Conservation (phyloP, 2,113 vertebrate genomes). For the Corythornis madagascariensis region DNA sequence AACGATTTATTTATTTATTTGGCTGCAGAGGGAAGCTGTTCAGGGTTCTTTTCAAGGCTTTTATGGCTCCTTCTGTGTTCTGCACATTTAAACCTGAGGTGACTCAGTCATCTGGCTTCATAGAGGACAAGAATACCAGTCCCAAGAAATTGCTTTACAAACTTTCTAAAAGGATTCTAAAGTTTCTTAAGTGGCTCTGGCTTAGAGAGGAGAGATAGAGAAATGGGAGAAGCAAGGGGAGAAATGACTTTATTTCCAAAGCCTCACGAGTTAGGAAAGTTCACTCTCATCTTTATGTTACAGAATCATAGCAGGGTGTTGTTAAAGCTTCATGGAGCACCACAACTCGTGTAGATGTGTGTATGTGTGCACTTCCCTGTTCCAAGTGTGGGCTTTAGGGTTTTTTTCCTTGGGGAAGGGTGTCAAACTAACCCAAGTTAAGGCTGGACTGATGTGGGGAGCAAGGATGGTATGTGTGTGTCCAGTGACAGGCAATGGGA, state of each 20-base stretch:
- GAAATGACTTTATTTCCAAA: background rate
- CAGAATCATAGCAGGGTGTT: too few species aligned
- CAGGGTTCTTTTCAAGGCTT: conserved; percentile 5
- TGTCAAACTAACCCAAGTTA: background rate
- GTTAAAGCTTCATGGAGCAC: background rate
- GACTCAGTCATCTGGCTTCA: conserved; percentile 13
- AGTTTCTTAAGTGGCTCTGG: conserved; percentile 18
- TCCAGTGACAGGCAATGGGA: background rate
- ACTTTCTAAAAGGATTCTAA: conserved; percentile 13
- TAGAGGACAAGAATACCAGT: background rate
- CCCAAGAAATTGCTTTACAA: conserved; percentile 4
- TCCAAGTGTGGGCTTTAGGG: background rate
- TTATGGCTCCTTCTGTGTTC: conserved; percentile 8
- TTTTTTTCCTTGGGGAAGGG: background rate
- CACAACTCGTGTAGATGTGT: fast-evolving
- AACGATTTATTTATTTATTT: too few species aligned
- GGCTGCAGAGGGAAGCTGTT: background rate
- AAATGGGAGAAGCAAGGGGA: background rate
- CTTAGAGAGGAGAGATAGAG: background rate
- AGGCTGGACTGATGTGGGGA: background rate
- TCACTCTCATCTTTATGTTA: background rate
- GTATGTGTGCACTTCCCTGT: background rate
- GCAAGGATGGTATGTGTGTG: background rate
- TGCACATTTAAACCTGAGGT: background rate
- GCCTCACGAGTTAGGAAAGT: background rate